Conservation (phyloP, 2,113 vertebrate genomes). For the Silurus glanis region DNA sequence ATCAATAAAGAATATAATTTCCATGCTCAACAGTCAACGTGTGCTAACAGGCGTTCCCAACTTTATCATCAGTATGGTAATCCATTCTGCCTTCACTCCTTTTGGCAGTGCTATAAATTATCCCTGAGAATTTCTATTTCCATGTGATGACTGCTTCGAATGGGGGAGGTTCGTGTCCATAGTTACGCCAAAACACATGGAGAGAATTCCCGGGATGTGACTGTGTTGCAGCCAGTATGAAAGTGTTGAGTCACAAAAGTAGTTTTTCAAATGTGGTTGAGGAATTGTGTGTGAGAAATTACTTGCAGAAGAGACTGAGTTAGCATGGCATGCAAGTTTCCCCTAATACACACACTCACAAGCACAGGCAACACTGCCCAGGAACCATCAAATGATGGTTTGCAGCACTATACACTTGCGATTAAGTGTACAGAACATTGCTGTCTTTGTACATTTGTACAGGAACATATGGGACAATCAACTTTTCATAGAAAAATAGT, state of each 20-base stretch:
- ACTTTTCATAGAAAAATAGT: background rate
- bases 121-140: constrained; percentile 47
- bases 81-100: constrained; percentile 29
- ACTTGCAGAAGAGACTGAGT: background rate
- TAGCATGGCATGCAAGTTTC: constrained; percentile 17
- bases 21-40: background rate
- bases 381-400: background rate
- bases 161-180: constrained; percentile 43
- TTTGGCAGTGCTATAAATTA: constrained; percentile 27
- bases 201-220: constrained; percentile 43
- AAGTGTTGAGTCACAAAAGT: constrained; percentile 49
- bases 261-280: constrained; percentile 36
- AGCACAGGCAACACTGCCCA: background rate
- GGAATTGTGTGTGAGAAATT: background rate
- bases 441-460: background rate
- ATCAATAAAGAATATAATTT: background rate
- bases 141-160: constrained; percentile 32
- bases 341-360: background rate
- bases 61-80: constrained; percentile 14
- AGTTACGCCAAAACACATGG: constrained; percentile 53
- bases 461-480: background rate
- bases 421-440: background rate
- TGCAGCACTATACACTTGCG: background rate
- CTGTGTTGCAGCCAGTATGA: constrained; percentile 22
- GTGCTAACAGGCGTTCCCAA: background rate